phyloP scores from a whole-genome alignment of 2,888 invertebrate genomes.

The Boloria euphrosyne region DNA sequence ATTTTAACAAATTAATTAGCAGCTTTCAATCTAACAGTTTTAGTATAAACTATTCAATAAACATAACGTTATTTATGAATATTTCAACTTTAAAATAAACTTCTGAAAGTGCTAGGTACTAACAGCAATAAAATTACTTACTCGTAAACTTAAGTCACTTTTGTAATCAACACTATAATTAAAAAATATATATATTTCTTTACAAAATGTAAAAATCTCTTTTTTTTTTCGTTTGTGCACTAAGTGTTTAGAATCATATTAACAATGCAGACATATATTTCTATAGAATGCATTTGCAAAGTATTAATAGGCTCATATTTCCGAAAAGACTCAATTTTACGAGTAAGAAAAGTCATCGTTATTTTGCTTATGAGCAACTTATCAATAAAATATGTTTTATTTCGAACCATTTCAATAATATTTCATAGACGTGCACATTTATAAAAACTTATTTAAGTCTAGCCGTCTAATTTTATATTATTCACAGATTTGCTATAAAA shows the following conservation, averaged over 20 bases:
- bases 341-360: constrained; percentile 1
- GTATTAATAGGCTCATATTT: background rate
- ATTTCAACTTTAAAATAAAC: background rate
- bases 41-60: background rate
- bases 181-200: too few species aligned
- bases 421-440: background rate
- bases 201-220: too few species aligned
- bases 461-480: constrained; percentile 1
- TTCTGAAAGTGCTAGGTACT: too few species aligned
- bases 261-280: background rate
- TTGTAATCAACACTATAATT: too few species aligned
- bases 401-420: constrained; percentile 6
- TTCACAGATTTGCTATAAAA: background rate
- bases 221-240: too few species aligned
- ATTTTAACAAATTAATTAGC: background rate
- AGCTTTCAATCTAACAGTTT: constrained; percentile 9
- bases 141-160: too few species aligned
- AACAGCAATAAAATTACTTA: too few species aligned
- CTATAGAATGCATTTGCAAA: background rate
- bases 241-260: too few species aligned
- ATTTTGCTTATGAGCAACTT: background rate
- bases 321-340: background rate
- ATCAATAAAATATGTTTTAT: background rate
- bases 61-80: constrained; percentile 1
- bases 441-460: constrained; percentile 1